A percentile compares a stretch with the other conserved stretches of the same genome.
These are phyloP conservation scores for Tetrao urogallus DNA, from an alignment of 2,113 vertebrate genomes.

Conservation along the genomic window DNA sequence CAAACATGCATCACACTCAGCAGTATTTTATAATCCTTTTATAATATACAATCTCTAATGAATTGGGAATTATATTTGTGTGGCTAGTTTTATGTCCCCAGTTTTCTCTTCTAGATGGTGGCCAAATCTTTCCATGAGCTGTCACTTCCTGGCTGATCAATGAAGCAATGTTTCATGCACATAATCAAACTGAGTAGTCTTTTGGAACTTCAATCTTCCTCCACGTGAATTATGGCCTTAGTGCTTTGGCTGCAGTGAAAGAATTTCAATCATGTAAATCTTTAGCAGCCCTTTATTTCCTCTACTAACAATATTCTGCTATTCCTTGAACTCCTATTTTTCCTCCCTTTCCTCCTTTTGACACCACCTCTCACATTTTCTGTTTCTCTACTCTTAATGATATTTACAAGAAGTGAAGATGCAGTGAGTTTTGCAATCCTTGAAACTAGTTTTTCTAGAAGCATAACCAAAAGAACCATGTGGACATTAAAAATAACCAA, in stretches of 20 bases:
- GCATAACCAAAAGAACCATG: neutral
- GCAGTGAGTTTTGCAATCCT: neutral
- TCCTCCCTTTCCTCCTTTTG: neutral
- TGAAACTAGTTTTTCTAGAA: neutral
- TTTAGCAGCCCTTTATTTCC: neutral
- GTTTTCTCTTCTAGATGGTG: neutral
- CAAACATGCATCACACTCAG: neutral
- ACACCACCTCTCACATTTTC: neutral
- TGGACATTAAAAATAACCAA: neutral
- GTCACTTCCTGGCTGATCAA: neutral
- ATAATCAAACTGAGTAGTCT: neutral
- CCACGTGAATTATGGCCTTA: neutral
- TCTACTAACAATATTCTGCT: neutral
- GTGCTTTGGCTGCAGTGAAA: neutral
- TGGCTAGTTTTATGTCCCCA: neutral
- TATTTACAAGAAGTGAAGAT: neutral
- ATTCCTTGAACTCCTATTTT: neutral
- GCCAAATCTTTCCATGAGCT: constrained; percentile 2
- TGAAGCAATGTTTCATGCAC: neutral
- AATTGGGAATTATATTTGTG: neutral
- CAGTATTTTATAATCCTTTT: neutral
- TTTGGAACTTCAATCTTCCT: neutral
- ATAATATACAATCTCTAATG: neutral
- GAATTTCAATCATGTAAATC: neutral
- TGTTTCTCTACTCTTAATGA: neutral